phyloP scores from a whole-genome alignment of 2,797 vertebrate genomes.

The Platyrinchus mystaceus region DNA sequence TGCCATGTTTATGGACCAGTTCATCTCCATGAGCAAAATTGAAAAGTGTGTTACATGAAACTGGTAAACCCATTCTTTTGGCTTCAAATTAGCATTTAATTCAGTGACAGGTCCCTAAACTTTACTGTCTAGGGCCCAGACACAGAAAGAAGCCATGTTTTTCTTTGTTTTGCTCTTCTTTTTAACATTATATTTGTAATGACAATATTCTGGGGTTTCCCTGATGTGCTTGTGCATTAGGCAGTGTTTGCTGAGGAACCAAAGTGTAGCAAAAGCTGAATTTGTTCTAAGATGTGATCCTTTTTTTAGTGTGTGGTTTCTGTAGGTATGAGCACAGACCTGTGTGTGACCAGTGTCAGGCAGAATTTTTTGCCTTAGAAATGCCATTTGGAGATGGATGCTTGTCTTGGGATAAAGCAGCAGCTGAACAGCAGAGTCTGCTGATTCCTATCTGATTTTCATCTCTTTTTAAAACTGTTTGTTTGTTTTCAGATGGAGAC shows the following conservation, averaged over 20 bases:
- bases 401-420: neutral
- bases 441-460: neutral
- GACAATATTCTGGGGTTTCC: neutral
- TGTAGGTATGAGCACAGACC: neutral
- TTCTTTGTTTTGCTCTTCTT: neutral
- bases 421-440: neutral
- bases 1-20: neutral
- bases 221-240: fast-evolving
- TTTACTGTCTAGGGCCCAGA: neutral
- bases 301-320: neutral
- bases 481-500: neutral
- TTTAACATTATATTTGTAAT: neutral
- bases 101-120: neutral
- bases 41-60: neutral
- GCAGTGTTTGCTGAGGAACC: neutral
- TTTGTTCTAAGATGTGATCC: fast-evolving
- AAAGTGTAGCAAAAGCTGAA: neutral
- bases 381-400: neutral
- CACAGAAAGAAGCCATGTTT: neutral
- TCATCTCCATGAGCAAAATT: neutral
- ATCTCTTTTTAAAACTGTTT: neutral
- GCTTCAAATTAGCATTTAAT: neutral
- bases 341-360: neutral
- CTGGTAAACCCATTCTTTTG: neutral
- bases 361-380: neutral